A percentile compares a stretch with the other conserved stretches of the same genome.
phyloP scores from a whole-genome alignment of 1,140 invertebrate genomes.

The Orius insidiosus region DNA sequence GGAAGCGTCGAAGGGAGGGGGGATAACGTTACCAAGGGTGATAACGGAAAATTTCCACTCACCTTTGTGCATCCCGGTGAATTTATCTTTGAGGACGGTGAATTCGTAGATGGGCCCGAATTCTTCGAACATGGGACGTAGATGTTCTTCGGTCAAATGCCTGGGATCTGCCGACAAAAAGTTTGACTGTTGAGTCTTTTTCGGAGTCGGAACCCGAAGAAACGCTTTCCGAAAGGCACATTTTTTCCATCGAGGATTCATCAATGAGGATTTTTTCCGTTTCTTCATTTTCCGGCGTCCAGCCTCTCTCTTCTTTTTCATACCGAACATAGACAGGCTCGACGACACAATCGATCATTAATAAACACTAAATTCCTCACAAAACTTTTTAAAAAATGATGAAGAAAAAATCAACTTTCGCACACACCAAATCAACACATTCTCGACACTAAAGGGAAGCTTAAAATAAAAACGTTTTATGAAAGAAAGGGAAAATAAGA shows the following conservation, averaged over 20 bases:
- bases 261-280: background rate
- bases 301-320: background rate
- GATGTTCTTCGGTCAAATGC: constrained; percentile 73
- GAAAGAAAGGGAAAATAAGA: too few relatives aligned
- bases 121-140: constrained; percentile 79
- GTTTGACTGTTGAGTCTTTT: constrained; percentile 42
- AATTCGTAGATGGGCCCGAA: constrained; percentile 90
- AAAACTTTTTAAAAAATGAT: background rate
- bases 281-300: background rate
- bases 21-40: too few relatives aligned
- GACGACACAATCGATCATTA: constrained; percentile 4
- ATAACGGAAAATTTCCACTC: constrained; percentile 20
- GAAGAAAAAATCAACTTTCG: too few relatives aligned
- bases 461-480: too few relatives aligned
- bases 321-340: background rate
- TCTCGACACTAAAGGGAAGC: too few relatives aligned
- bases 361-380: background rate
- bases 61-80: constrained; percentile 89
- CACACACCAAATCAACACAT: too few relatives aligned
- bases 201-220: background rate
- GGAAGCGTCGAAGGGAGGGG: too few relatives aligned
- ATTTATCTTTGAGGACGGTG: constrained; percentile 80
- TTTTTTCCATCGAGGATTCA: background rate
- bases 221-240: background rate
- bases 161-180: constrained; percentile 89